Percentiles rank a stretch among this genome's conserved stretches.
Evolutionary conservation across 2,113 vertebrate genomes (phyloP).

Genomic region (Centropus bengalensis): DNA sequence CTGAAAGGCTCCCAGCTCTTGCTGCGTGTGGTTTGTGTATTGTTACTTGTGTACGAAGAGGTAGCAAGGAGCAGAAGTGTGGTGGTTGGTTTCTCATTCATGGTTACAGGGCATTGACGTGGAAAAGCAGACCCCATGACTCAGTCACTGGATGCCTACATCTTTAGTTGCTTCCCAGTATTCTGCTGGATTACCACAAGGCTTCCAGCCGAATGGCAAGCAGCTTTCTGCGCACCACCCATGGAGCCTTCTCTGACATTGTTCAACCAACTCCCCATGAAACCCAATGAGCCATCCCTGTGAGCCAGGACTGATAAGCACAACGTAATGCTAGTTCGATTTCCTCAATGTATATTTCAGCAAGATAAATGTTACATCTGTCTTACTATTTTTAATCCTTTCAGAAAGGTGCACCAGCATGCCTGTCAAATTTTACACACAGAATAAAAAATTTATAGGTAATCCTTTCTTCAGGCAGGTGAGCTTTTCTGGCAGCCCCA

Average conservation of each 20-base stretch:
- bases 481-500: neutral
- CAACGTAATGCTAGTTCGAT: neutral
- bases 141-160: neutral
- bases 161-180: neutral
- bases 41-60: accelerated
- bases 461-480: neutral
- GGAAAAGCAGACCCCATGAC: neutral
- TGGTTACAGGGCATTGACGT: neutral
- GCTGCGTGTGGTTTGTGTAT: neutral
- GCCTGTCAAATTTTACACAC: neutral
- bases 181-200: neutral
- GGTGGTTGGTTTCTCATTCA: neutral
- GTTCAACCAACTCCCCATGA: neutral
- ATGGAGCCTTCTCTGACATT: neutral
- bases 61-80: neutral
- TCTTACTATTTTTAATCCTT: constrained; percentile 32
- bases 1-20: accelerated
- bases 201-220: neutral
- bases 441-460: neutral
- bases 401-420: neutral
- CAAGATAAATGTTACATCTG: neutral
- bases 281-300: constrained; percentile 3
- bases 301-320: neutral
- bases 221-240: neutral
- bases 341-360: constrained; percentile 43